These are phyloP conservation scores for Notiomystis cincta DNA, from an alignment of 2,113 vertebrate genomes.

Conservation along the genomic window DNA sequence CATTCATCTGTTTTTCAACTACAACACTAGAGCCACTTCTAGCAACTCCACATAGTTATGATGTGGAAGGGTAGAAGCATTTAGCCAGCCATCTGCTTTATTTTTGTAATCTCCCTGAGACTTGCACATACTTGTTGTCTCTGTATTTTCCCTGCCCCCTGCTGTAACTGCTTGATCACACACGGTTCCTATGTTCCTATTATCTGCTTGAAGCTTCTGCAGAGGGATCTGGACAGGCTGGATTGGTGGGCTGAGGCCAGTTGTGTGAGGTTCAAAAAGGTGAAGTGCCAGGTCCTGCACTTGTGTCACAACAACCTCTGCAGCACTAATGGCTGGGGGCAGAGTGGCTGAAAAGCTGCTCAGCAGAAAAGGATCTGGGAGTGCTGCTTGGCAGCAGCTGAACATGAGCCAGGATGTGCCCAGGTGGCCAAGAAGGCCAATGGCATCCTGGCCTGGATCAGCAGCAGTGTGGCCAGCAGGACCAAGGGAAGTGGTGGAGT, in stretches of 20 bases:
- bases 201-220: background rate
- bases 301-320: background rate
- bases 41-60: background rate
- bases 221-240: background rate
- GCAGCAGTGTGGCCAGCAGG: background rate
- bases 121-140: background rate
- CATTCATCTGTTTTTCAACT: background rate
- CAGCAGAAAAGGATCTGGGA: background rate
- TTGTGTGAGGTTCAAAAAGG: background rate
- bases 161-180: background rate
- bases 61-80: background rate
- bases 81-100: background rate
- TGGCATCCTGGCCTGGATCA: background rate
- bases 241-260: background rate
- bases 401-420: background rate
- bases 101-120: background rate
- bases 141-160: background rate
- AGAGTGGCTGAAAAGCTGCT: background rate
- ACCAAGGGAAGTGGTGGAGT: background rate
- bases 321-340: background rate
- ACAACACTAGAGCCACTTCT: background rate
- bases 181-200: background rate
- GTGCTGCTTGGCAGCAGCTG: accelerated
- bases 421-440: background rate
- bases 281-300: background rate